phyloP scores from a whole-genome alignment of 2,888 invertebrate genomes.

The Helleia helle region DNA sequence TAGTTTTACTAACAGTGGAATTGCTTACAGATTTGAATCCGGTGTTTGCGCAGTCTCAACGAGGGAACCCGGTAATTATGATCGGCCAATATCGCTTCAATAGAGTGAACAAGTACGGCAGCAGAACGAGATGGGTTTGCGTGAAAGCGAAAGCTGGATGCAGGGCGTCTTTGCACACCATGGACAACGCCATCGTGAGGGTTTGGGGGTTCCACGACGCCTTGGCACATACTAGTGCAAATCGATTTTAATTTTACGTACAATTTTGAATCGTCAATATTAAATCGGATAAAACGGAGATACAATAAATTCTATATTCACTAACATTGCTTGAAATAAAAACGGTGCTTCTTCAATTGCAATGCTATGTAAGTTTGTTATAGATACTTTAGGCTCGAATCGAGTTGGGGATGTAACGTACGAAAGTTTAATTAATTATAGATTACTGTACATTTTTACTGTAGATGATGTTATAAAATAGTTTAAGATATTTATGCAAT shows the following conservation, averaged over 20 bases:
- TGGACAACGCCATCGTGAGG: conserved; percentile 62
- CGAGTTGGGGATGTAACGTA: conserved; percentile 7
- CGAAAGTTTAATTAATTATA: conserved; percentile 18
- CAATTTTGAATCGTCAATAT: conserved; percentile 5
- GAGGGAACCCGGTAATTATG: conserved; percentile 66
- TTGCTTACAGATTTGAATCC: conserved; percentile 58
- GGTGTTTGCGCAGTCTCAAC: conserved; percentile 60
- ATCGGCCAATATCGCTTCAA: conserved; percentile 65
- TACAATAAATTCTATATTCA: background rate
- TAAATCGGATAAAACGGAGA: background rate
- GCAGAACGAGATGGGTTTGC: conserved; percentile 61
- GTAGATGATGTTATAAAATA: background rate
- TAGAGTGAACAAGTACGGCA: conserved; percentile 61
- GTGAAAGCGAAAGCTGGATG: conserved; percentile 66
- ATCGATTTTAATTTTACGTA: conserved; percentile 39
- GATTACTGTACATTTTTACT: conserved; percentile 13
- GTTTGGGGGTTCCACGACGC: conserved; percentile 67
- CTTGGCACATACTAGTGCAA: conserved; percentile 57
- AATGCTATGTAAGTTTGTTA: conserved; percentile 16
- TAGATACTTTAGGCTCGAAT: conserved; percentile 19
- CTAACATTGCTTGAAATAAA: conserved; percentile 9
- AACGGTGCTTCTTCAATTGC: conserved; percentile 22
- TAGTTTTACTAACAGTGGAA: conserved; percentile 26
- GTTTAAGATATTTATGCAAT: background rate
- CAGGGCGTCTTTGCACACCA: conserved; percentile 58